Evolutionary conservation across 2,113 vertebrate species (phyloP).

Genomic region (Actenoides lindsayi): DNA sequence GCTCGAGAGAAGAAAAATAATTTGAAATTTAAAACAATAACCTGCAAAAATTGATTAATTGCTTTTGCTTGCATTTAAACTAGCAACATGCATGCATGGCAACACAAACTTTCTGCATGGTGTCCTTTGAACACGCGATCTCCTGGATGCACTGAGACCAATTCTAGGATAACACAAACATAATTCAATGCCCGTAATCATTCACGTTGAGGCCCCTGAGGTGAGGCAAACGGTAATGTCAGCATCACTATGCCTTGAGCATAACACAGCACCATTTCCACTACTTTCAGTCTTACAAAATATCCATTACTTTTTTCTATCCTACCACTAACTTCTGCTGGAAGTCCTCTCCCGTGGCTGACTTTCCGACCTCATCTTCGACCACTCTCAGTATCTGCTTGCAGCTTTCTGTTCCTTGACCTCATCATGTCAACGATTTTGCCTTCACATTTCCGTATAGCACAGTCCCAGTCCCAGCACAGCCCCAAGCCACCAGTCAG

Average conservation of each 20-base stretch:
- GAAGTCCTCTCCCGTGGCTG: not conserved
- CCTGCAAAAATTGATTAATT: not conserved
- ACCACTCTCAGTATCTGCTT: not conserved
- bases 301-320: not conserved
- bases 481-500: not conserved
- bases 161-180: not conserved
- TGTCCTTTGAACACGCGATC: not conserved
- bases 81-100: rapidly evolving
- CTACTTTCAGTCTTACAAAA: not conserved
- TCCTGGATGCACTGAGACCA: not conserved
- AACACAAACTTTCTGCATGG: not conserved
- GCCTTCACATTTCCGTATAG: not conserved
- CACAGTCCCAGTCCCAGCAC: not conserved
- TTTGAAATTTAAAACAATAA: not conserved
- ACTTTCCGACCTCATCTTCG: not conserved
- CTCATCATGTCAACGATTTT: not conserved
- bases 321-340: not conserved
- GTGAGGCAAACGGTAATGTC: not conserved
- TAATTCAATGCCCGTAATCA: not conserved
- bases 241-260: not conserved
- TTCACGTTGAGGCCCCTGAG: not conserved
- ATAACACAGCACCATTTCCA: not conserved
- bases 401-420: not conserved
- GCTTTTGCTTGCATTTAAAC: not conserved
- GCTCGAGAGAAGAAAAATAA: not conserved